Evolutionary conservation across 92 coral and sea anemone species (phyloP).

Genomic region (Zoanthus sansibaricus): DNA sequence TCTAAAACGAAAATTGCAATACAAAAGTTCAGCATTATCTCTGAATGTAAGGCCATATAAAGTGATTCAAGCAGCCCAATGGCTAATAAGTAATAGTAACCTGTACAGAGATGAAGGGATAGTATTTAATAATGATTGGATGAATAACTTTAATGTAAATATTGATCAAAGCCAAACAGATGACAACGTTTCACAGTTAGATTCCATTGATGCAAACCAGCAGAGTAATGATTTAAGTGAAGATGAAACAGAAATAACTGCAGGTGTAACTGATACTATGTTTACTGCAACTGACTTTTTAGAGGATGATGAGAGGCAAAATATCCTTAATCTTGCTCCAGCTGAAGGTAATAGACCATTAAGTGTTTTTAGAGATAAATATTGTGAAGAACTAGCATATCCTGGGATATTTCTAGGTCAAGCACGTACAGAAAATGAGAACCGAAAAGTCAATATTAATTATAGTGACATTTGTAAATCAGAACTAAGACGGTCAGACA

Average conservation of each 20-base stretch:
- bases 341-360: slow-evolving; percentile 8
- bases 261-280: slow-evolving; percentile 8
- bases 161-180: slow-evolving; percentile 23
- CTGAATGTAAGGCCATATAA: slow-evolving; percentile 11
- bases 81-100: slow-evolving; percentile 48
- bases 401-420: slow-evolving; percentile 5
- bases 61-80: slow-evolving; percentile 47
- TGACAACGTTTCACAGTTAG: slow-evolving; percentile 27
- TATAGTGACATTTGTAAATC: not conserved
- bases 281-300: slow-evolving; percentile 9
- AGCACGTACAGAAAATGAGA: not conserved
- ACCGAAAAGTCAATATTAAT: not conserved
- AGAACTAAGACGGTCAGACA: slow-evolving; percentile 14
- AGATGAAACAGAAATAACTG: slow-evolving; percentile 6
- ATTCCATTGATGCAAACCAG: slow-evolving; percentile 13
- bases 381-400: not conserved
- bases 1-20: not conserved
- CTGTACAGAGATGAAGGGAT: slow-evolving; percentile 1
- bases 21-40: slow-evolving; percentile 45
- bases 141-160: slow-evolving; percentile 18
- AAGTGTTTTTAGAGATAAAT: too few relatives aligned
- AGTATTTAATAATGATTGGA: slow-evolving; percentile 48
- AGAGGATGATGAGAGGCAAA: slow-evolving; percentile 4
- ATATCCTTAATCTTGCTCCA: slow-evolving; percentile 6
- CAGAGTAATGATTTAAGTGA: not conserved